Evolutionary conservation across 2,113 vertebrate species (phyloP).

Genomic region (Aegithalos caudatus): DNA sequence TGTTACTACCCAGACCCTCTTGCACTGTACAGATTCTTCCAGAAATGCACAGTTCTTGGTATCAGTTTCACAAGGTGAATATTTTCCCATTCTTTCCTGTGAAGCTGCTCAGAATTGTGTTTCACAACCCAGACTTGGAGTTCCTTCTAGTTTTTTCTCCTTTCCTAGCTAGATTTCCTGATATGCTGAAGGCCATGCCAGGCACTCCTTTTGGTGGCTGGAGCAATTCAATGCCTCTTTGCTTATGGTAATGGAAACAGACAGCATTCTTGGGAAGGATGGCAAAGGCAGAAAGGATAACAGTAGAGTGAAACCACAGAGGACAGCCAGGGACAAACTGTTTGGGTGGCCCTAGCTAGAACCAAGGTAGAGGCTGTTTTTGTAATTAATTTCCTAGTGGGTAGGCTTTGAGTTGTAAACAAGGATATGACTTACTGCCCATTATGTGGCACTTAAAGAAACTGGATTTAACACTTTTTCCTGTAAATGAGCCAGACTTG

Average conservation of each 20-base stretch:
- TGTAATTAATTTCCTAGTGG: background rate
- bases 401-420: background rate
- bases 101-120: background rate
- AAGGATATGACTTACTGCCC: background rate
- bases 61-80: background rate
- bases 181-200: background rate
- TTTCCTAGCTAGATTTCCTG: background rate
- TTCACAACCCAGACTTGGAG: background rate
- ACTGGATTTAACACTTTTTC: background rate
- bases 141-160: background rate
- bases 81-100: background rate
- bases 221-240: background rate
- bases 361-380: background rate
- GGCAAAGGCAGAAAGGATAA: background rate
- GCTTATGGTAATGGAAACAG: background rate
- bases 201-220: background rate
- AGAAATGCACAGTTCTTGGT: background rate
- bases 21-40: background rate
- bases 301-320: background rate
- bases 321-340: background rate
- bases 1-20: background rate
- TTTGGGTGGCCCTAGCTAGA: background rate
- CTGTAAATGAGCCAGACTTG: background rate
- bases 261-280: background rate
- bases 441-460: background rate